Base-by-base conservation (phyloP, 1,140 invertebrate genomes). In the Kradibia gibbosae region DNA sequence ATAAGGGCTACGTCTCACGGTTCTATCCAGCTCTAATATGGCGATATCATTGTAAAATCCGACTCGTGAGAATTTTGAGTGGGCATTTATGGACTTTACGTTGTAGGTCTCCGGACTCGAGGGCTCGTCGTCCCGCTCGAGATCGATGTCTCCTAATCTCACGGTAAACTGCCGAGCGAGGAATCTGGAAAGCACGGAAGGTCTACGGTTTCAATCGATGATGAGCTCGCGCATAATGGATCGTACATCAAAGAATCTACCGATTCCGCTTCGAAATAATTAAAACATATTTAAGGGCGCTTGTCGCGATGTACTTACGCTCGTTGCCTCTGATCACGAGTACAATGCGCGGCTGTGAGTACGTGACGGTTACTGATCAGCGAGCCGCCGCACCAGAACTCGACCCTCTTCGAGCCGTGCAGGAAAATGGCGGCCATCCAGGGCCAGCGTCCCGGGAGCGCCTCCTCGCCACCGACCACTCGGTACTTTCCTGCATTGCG, bases 371-470 rank as follows among this genome's bases (percentile, higher is more conserved):
- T 90, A 15, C 94, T 95, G 48, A 99, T 95, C 11, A 99, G 91
- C 0, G 97, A 96, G 3, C 97, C 97, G 0, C 97, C 97, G 86
- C 97, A 98, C 96, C 97, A 98, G 91, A 98, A 98, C 91, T 98
- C 97, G 0, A 95, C 96, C 25, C 96, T 93, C 83, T 95, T 93
- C 42, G 95, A 94, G 13, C 96, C 96, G 86, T 97, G 96, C 34
- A 98, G 92, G 87, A 96, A 98, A 83, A 98, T 97, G 1, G 97
- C 97, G 1, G 96, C 97, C 96, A 98, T 97, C 97, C 97, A 98
- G 0, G 97, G 96, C 96, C 96, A 97, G 60, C 95, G 93, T 5
- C 96, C 96, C 0, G 96, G 94, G 15, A 94, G 92, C 0, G 96
- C 93, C 87, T 97, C 95, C 50, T 96, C 94, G n/a, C 97, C 97